These are phyloP conservation scores for Glaucidium brasilianum DNA, from an alignment of 2,113 vertebrate genomes.

Conservation along the genomic window DNA sequence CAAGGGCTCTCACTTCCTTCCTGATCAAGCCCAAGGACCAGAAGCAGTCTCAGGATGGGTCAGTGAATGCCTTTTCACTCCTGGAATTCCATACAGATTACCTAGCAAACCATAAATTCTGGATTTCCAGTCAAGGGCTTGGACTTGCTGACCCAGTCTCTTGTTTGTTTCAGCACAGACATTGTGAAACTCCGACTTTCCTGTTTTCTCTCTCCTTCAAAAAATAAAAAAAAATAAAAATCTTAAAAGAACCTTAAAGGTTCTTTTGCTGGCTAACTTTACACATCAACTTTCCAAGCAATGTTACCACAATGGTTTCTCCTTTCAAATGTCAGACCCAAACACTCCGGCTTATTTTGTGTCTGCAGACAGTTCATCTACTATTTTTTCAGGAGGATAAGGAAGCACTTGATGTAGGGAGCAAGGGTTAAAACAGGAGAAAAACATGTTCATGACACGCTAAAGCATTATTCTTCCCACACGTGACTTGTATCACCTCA, in stretches of 20 bases:
- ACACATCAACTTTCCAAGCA: neutral
- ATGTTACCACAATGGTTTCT: neutral
- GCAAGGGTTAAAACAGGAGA: neutral
- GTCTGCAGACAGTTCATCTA: neutral
- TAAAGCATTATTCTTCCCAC: neutral
- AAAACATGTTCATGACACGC: neutral
- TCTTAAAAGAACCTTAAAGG: neutral
- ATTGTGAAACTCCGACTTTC: neutral
- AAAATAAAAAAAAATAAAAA: neutral
- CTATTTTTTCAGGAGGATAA: neutral
- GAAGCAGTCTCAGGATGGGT: neutral
- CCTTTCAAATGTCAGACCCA: neutral
- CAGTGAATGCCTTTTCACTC: neutral
- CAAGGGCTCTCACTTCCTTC: neutral
- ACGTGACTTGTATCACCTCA: neutral
- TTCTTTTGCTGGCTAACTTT: neutral
- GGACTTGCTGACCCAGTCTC: neutral
- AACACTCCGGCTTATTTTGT: neutral
- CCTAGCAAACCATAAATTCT: neutral
- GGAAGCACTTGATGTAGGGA: neutral
- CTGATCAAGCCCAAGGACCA: neutral
- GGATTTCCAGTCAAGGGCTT: conserved; percentile 34
- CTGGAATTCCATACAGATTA: neutral
- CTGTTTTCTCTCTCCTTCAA: neutral
- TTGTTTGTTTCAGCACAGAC: neutral